Conservation (phyloP, 2,888 invertebrate species). For the Raillietiella orientalis region DNA sequence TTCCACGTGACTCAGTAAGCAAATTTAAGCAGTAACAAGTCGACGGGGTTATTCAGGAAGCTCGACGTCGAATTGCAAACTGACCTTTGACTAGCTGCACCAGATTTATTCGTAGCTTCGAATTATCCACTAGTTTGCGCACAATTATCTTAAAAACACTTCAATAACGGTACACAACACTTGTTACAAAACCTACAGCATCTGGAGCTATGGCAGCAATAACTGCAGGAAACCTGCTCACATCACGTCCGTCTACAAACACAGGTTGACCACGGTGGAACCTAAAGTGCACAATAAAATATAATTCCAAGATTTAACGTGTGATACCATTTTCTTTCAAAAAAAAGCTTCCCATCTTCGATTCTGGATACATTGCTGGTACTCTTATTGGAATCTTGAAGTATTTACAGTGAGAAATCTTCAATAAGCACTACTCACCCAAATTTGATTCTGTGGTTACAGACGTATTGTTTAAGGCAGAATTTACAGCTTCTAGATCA, state of each 20-base stretch:
- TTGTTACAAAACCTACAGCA: slow-evolving; percentile 2
- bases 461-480: no score
- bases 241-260: slow-evolving; percentile 58
- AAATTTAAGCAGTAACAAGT: no score
- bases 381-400: slow-evolving; percentile 9
- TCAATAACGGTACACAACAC: slow-evolving; percentile 7
- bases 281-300: slow-evolving; percentile 12
- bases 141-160: slow-evolving; percentile 43
- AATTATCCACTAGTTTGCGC: slow-evolving; percentile 40
- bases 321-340: slow-evolving; percentile 72
- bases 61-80: slow-evolving; percentile 51
- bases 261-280: slow-evolving; percentile 79
- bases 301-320: slow-evolving; percentile 2
- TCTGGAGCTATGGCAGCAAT: slow-evolving; percentile 72
- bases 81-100: slow-evolving; percentile 58
- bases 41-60: slow-evolving; percentile 34
- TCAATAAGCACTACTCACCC: no score
- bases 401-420: background rate
- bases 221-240: slow-evolving; percentile 49
- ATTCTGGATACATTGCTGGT: slow-evolving; percentile 38
- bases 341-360: slow-evolving; percentile 73
- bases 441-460: no score
- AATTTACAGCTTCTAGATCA: slow-evolving; percentile 45
- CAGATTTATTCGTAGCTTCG: slow-evolving; percentile 48
- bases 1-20: no score